Base-by-base conservation (phyloP, 2,113 vertebrate genomes). In the Lethenteron camtschaticum region DNA sequence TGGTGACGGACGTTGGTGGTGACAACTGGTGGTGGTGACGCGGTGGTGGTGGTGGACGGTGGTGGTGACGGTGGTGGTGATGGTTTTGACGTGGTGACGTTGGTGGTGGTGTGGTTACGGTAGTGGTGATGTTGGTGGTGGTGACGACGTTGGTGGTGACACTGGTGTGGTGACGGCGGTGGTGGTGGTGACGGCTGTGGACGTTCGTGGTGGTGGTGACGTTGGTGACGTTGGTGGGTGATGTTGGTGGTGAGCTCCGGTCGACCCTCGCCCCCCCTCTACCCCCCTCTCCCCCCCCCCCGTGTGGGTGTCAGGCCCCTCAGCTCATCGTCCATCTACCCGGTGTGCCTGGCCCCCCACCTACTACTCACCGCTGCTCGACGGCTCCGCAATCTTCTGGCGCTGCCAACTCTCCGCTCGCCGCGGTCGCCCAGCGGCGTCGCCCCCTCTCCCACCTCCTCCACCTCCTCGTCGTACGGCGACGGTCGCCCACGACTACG, bases 341-440 rank as follows among this genome's bases (percentile, higher is more conserved):
- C 90, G 63, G 81, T 85, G 9, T 88, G 84, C 70, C 83, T 79
- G 73, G 87, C 94, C 57, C 94, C 94, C 14, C 95, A 95, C 75
- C 86, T 99, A 72, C 78, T 99, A 71, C 90, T 87, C 74, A 92
- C 90, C 71, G 87, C n/a, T 96, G 92, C 73, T 91, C 16, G 94
- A 99, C 81, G 85, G 83, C 66, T 88, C 84, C 73, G 86, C 95
- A 73, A 82, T 90, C 57, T 96, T 99, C 79, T 99, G 90, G 92
- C 83, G 81, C 73, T 99, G 94, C 75, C 83, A 14, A 6, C 60
- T 6, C 1, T 9, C 60, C 20, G 14, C 60, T n/a, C 14, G n/a
- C n/a, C n/a, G n/a, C n/a, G n/a, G 14, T 5, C 14, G 5, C 9
- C 60, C 20, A 8, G 14, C 20, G 14, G 14, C 60, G 60, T 6